Percentiles rank a stretch among this genome's conserved stretches.
phyloP scores from a whole-genome alignment of 2,888 invertebrate genomes.

The Serrognathus titanus region DNA sequence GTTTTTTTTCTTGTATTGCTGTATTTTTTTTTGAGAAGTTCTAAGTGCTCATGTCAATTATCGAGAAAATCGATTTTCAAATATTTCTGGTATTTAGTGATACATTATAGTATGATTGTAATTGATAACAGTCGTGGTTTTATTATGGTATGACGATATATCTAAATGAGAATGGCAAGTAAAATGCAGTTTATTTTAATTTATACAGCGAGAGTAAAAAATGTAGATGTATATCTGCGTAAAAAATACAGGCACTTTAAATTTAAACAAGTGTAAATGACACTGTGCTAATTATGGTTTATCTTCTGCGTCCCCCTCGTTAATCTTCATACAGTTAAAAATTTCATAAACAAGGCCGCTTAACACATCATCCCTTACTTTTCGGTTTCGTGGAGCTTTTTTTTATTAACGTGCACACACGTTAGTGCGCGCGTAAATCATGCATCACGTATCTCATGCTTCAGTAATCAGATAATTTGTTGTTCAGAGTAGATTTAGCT shows the following conservation, averaged over 20 bases:
- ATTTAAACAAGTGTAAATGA: constrained; percentile 54
- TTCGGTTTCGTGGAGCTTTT: constrained; percentile 3
- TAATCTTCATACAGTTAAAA: constrained; percentile 49
- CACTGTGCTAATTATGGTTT: constrained; percentile 52
- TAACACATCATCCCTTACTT: constrained; percentile 20
- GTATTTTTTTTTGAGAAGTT: no score
- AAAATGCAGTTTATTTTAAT: constrained; percentile 27
- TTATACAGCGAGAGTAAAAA: constrained; percentile 33
- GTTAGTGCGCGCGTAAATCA: neutral
- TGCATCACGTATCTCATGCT: neutral
- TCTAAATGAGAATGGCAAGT: constrained; percentile 2
- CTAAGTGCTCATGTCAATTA: no score
- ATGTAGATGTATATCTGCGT: constrained; percentile 29
- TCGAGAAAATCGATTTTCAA: no score
- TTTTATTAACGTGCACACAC: constrained; percentile 1
- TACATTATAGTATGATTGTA: no score
- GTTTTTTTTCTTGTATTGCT: no score
- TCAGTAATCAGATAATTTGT: neutral
- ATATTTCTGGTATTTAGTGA: no score
- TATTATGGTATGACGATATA: no score
- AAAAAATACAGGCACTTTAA: constrained; percentile 44
- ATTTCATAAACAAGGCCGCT: constrained; percentile 34
- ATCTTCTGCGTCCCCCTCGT: constrained; percentile 47
- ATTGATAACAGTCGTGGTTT: no score
- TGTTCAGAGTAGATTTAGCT: neutral